Conservation (phyloP, 2,113 vertebrate genomes). For the Aix galericulata region DNA sequence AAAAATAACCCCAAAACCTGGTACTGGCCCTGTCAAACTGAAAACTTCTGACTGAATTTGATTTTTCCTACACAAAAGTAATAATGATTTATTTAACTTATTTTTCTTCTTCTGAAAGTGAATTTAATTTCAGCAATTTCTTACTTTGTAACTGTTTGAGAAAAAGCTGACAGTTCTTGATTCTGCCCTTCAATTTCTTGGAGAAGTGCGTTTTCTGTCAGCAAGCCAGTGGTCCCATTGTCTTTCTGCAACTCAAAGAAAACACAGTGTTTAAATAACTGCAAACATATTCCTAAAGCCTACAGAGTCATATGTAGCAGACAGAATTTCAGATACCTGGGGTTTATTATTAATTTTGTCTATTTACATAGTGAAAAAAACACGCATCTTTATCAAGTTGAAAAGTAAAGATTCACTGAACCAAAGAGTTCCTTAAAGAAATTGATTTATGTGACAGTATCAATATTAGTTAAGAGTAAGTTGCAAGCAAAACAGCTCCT, state of each 20-base stretch:
- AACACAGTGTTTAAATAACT: conserved; percentile 33
- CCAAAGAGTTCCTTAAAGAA: not conserved
- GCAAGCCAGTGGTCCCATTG: conserved; percentile 80
- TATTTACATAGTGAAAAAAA: not conserved
- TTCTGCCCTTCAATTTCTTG: conserved; percentile 86
- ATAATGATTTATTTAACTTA: not conserved
- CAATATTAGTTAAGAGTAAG: not conserved
- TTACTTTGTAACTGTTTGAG: conserved; percentile 89
- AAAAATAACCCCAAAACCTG: not conserved
- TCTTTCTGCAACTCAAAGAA: conserved; percentile 80
- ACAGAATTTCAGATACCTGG: not conserved
- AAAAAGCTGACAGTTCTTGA: conserved; percentile 90
- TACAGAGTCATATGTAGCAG: not conserved
- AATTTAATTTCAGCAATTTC: conserved; percentile 33
- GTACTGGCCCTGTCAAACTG: not conserved
- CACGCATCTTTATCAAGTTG: not conserved
- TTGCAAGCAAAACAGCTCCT: not conserved
- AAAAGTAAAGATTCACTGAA: not conserved
- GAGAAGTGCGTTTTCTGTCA: conserved; percentile 78
- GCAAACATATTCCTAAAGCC: not conserved
- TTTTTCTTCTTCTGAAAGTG: not conserved
- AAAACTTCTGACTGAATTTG: not conserved
- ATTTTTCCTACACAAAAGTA: not conserved
- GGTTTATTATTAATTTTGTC: not conserved
- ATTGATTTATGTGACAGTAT: not conserved